Conservation (phyloP, 2,888 invertebrate genomes). For the Alentia gelatinosa region DNA sequence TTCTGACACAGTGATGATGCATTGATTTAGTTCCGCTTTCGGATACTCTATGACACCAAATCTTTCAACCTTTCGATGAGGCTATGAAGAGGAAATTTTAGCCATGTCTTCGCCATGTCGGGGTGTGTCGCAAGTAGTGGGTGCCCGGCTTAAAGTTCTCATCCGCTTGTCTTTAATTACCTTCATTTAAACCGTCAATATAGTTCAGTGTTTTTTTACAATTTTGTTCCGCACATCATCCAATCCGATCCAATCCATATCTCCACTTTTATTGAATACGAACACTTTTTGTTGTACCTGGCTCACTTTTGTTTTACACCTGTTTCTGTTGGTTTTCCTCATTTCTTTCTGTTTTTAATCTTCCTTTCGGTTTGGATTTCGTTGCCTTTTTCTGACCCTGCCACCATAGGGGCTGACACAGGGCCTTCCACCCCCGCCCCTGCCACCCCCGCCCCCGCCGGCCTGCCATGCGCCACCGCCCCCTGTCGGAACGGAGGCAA, state of each 20-base stretch:
- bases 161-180: background rate
- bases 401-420: background rate
- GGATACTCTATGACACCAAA: no score
- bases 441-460: background rate
- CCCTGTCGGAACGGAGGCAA: slow-evolving; percentile 42
- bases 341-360: background rate
- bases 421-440: background rate
- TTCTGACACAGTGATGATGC: no score
- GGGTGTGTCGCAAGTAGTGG: no score
- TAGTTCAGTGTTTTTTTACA: no score
- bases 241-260: no score
- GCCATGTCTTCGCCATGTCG: no score
- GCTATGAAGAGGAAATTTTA: no score
- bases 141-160: no score
- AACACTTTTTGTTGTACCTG: background rate
- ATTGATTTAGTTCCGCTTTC: no score
- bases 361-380: background rate
- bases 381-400: background rate
- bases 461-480: background rate
- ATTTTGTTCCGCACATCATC: no score
- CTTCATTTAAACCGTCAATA: background rate
- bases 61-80: no score
- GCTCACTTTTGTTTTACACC: background rate
- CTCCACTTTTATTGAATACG: background rate
- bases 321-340: background rate